Evolutionary conservation across 1,140 invertebrate genomes (phyloP).

Genomic region (Trachelipus rathkii): DNA sequence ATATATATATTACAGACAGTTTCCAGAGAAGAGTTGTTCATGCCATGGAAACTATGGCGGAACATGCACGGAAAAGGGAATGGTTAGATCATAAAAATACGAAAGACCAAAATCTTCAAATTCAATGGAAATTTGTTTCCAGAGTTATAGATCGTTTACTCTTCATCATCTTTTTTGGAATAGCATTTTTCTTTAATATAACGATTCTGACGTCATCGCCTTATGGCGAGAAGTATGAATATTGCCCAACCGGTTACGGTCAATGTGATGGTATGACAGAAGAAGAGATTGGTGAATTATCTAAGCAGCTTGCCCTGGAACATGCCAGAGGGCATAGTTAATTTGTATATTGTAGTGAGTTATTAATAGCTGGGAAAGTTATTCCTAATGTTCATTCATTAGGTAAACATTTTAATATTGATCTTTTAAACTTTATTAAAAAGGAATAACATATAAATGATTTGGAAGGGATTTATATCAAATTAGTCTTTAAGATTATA

Average conservation of each 20-base stretch:
- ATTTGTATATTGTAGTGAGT: too few species aligned
- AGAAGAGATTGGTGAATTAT: not conserved
- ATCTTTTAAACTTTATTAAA: too few species aligned
- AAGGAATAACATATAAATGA: too few species aligned
- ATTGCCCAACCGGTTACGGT: conserved; percentile 28
- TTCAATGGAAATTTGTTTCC: conserved; percentile 43
- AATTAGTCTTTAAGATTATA: too few species aligned
- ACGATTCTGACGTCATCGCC: conserved; percentile 43
- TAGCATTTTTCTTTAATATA: conserved; percentile 38
- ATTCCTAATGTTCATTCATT: too few species aligned
- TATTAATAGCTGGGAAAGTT: too few species aligned
- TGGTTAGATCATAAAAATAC: not conserved
- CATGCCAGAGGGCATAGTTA: too few species aligned
- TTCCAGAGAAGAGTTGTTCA: conserved; percentile 32
- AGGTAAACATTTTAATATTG: too few species aligned
- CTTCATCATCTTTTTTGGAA: conserved; percentile 37
- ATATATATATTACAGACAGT: conserved; percentile 30
- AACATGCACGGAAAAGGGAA: conserved; percentile 19
- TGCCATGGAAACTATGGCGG: conserved; percentile 35
- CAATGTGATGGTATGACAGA: conserved; percentile 17
- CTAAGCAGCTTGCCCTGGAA: not conserved
- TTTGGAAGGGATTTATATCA: too few species aligned
- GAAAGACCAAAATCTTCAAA: conserved; percentile 22
- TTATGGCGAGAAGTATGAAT: conserved; percentile 34
- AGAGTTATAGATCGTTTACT: conserved; percentile 40